These are phyloP conservation scores for Synergus laeviventris DNA, from an alignment of 2,888 invertebrate species.

Conservation along the genomic window DNA sequence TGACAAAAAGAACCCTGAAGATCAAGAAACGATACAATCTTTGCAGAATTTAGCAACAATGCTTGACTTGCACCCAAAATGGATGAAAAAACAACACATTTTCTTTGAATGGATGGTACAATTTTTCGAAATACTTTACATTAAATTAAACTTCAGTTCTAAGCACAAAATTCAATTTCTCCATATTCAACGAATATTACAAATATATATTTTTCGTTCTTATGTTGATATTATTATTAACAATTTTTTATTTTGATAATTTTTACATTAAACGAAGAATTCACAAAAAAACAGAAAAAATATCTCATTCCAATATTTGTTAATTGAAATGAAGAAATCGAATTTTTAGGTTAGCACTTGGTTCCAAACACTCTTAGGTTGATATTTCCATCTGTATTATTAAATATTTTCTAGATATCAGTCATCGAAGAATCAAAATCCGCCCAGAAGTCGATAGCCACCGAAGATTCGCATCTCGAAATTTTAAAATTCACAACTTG, in stretches of 20 bases:
- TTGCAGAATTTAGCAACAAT: slow-evolving; percentile 55
- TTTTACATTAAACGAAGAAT: too few species aligned
- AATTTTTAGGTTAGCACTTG: not conserved
- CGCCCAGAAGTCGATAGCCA: slow-evolving; percentile 35
- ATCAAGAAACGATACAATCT: slow-evolving; percentile 49
- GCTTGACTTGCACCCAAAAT: slow-evolving; percentile 58
- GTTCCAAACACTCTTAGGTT: slow-evolving; percentile 1
- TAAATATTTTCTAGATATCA: slow-evolving; percentile 54
- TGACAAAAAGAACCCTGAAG: slow-evolving; percentile 46
- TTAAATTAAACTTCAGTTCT: too few species aligned
- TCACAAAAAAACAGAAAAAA: too few species aligned
- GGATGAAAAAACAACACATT: slow-evolving; percentile 56
- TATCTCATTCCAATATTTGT: too few species aligned
- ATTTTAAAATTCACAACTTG: slow-evolving; percentile 59
- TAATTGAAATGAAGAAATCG: too few species aligned
- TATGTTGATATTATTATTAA: not conserved
- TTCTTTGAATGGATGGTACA: slow-evolving; percentile 66
- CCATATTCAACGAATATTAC: too few species aligned
- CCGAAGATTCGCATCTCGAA: slow-evolving; percentile 48
- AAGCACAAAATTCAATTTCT: too few species aligned
- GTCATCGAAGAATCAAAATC: slow-evolving; percentile 58
- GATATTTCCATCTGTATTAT: slow-evolving; percentile 1
- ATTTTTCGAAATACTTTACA: not conserved
- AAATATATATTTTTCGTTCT: too few species aligned
- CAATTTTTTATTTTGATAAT: not conserved